Conservation (phyloP, 2,113 vertebrate genomes). For the Puma concolor region DNA sequence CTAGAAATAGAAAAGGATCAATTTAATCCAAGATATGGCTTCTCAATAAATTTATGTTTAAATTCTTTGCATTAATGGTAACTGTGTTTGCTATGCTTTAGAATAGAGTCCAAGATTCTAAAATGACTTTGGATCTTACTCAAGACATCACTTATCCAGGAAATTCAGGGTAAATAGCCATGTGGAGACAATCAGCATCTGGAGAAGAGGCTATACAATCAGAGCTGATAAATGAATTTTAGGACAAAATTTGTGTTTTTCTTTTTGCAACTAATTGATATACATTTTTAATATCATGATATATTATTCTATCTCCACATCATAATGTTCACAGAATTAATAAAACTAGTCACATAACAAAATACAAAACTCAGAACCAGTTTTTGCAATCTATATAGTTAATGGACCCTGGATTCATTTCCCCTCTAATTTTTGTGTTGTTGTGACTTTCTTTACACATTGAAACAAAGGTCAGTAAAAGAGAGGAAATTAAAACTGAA, state of each 20-base stretch:
- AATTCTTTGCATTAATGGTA: background rate
- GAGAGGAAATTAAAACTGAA: background rate
- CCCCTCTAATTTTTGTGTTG: background rate
- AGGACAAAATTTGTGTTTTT: background rate
- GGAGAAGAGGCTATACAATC: background rate
- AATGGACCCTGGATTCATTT: constrained; percentile 27
- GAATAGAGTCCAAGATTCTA: background rate
- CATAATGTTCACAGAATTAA: background rate
- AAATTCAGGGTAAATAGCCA: background rate
- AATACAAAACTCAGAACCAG: background rate
- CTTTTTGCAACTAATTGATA: background rate
- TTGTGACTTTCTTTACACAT: background rate
- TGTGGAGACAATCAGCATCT: background rate
- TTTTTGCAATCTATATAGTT: background rate
- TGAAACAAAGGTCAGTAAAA: background rate
- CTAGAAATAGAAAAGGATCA: background rate
- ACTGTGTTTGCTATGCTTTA: background rate
- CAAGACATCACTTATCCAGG: background rate
- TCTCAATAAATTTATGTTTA: background rate
- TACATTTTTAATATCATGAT: background rate
- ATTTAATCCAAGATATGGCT: background rate
- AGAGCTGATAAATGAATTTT: background rate
- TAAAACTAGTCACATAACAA: background rate
- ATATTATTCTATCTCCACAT: background rate
- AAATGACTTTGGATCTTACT: background rate